Evolutionary conservation across 2,888 invertebrate species (phyloP).

Genomic region (Amphipyra berbera): DNA sequence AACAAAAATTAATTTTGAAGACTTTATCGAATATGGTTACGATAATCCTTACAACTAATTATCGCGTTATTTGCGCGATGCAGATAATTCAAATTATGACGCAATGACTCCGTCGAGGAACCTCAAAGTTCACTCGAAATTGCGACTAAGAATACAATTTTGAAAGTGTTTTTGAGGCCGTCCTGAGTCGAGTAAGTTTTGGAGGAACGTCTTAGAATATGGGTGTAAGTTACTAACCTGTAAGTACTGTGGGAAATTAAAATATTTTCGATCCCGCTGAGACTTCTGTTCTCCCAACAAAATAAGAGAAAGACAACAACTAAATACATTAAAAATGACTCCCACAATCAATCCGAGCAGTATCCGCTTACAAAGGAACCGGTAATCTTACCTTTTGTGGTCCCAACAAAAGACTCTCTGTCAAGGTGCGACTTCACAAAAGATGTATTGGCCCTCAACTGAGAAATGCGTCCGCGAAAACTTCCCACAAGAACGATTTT

Average conservation of each 20-base stretch:
- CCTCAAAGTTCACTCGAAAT: no score
- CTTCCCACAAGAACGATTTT: constrained; percentile 65
- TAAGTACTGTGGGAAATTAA: constrained; percentile 25
- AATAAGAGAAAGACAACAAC: constrained; percentile 41
- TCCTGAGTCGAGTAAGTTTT: no score
- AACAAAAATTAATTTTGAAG: no score
- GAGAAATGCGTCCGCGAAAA: constrained; percentile 59
- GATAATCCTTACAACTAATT: no score
- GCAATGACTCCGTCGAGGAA: no score
- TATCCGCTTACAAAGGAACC: constrained; percentile 77
- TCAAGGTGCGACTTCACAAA: constrained; percentile 79
- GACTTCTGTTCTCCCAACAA: constrained; percentile 13
- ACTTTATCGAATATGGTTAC: no score
- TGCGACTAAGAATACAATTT: no score
- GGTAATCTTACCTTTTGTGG: constrained; percentile 73
- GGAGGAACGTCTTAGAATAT: no score
- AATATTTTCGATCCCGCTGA: constrained; percentile 6
- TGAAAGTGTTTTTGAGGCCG: no score
- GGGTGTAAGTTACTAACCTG: no score
- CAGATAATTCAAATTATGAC: no score
- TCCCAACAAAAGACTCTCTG: constrained; percentile 69
- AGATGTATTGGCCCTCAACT: constrained; percentile 63
- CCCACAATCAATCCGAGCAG: constrained; percentile 67
- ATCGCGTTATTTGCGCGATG: no score
- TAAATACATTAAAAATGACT: constrained; percentile 65